Base-by-base conservation (phyloP, 1,140 invertebrate species). In the Trichonephila clavata region DNA sequence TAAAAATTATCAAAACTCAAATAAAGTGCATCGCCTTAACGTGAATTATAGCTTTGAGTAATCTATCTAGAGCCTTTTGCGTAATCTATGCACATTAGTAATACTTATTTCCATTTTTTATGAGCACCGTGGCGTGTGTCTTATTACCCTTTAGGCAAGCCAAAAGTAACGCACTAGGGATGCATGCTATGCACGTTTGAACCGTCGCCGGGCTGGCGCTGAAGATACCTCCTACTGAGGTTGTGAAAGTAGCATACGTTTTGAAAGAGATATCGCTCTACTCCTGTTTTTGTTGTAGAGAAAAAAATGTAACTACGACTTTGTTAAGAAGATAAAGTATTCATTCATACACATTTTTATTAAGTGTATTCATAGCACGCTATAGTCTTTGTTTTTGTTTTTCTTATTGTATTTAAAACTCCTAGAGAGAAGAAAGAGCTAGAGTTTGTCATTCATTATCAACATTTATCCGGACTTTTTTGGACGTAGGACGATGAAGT, bases 271-370 rank as follows among this genome's bases (percentile, higher is more conserved):
- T 65, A 92, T 83, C 80, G 27, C 60, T 71, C 43, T 32, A 57
- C 83, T 84, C 83, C 83, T 71, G 61, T 89, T 68, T 89, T 89
- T 87, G 86, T 87, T 87, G 60, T 5, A 8, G n/a, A 50, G 50
- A 86, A 86, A 27, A 61, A 86, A 86, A 86, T 32, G 20, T 8
- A 32, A 32, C 59, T 60, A 86, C 59, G 59, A 60, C 27, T 86
- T 86, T 61, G 27, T 86, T 86, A 86, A 63, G 84, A 68, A 88
- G 86, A 65, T 65, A 65, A 88, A 88, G 84, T 63, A 86, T 86
- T 86, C 84, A 86, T 86, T 89, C 63, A 68, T 7, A 68, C 63
- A 68, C 18, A 68, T 89, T 77, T 57, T 71, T 77, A 71, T 59
- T 71, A 89, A 89, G 27, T 20, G 43, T 77, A 89, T 89, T 59